These are phyloP conservation scores for Maniola jurtina DNA, from an alignment of 1,140 invertebrate species.

Conservation along the genomic window DNA sequence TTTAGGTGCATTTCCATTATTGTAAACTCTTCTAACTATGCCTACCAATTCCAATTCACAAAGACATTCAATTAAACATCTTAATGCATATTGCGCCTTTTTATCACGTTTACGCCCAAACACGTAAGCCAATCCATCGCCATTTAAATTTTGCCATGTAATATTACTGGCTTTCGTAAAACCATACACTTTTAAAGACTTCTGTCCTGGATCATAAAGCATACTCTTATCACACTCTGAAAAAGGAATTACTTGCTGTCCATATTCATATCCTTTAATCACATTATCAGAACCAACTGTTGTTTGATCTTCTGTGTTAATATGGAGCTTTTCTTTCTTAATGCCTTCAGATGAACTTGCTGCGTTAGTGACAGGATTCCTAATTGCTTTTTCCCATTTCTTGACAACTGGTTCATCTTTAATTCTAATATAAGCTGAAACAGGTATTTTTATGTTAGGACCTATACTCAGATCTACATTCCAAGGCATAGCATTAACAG, in stretches of 20 bases:
- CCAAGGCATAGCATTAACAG: constrained; percentile 53
- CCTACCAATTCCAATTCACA: constrained; percentile 61
- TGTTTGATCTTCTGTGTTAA: constrained; percentile 61
- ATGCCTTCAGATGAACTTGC: constrained; percentile 53
- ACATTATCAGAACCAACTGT: constrained; percentile 43
- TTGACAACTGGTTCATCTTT: constrained; percentile 63
- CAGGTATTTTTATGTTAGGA: constrained; percentile 70
- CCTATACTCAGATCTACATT: constrained; percentile 72
- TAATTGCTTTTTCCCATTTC: constrained; percentile 55
- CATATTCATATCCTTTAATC: constrained; percentile 66
- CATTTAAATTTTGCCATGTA: constrained; percentile 66
- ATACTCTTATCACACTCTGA: constrained; percentile 60
- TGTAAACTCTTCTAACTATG: constrained; percentile 67
- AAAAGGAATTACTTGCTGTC: constrained; percentile 66
- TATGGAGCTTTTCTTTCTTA: constrained; percentile 44
- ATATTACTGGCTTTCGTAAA: constrained; percentile 67
- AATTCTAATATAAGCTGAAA: constrained; percentile 63
- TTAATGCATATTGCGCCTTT: constrained; percentile 66
- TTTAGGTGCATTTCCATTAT: constrained; percentile 66
- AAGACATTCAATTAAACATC: constrained; percentile 60
- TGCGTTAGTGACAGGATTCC: constrained; percentile 53
- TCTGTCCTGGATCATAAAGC: constrained; percentile 66
- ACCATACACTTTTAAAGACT: constrained; percentile 65
- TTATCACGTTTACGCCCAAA: constrained; percentile 66
- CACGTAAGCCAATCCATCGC: constrained; percentile 67